Conservation (phyloP, 2,113 vertebrate genomes). For the Mellivora capensis region DNA sequence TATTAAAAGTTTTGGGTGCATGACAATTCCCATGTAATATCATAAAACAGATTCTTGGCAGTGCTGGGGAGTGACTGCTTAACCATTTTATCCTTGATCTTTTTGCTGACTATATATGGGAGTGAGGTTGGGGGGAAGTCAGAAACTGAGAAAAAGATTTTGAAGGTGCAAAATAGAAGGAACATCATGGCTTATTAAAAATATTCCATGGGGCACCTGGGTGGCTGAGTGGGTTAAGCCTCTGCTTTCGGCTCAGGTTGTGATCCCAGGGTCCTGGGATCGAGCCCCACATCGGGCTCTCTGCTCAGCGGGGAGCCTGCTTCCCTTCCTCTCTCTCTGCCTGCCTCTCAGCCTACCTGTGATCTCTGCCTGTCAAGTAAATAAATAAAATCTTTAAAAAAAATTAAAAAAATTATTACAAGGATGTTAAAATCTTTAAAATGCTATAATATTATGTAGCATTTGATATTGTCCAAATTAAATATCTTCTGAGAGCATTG, state of each 20-base stretch:
- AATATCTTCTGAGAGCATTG: background rate
- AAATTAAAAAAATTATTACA: background rate
- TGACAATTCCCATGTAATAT: background rate
- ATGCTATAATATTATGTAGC: background rate
- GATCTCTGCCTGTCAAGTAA: too few species aligned
- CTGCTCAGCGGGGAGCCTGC: too few species aligned
- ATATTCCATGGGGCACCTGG: too few species aligned
- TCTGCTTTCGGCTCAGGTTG: too few species aligned
- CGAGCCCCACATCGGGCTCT: too few species aligned
- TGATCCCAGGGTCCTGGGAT: too few species aligned
- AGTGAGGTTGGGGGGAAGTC: background rate
- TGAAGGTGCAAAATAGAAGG: background rate
- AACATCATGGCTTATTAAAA: background rate
- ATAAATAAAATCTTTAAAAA: background rate
- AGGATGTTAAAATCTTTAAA: background rate
- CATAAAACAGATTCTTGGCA: background rate
- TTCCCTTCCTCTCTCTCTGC: too few species aligned
- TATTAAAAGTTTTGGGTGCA: background rate
- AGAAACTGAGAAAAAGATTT: background rate
- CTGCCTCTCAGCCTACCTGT: too few species aligned
- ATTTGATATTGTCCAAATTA: background rate
- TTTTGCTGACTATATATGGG: background rate
- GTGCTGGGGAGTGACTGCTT: background rate
- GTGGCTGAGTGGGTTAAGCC: too few species aligned
- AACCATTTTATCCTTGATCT: background rate